Base-by-base conservation (phyloP, 2,113 vertebrate species). In the Lagenorhynchus albirostris region DNA sequence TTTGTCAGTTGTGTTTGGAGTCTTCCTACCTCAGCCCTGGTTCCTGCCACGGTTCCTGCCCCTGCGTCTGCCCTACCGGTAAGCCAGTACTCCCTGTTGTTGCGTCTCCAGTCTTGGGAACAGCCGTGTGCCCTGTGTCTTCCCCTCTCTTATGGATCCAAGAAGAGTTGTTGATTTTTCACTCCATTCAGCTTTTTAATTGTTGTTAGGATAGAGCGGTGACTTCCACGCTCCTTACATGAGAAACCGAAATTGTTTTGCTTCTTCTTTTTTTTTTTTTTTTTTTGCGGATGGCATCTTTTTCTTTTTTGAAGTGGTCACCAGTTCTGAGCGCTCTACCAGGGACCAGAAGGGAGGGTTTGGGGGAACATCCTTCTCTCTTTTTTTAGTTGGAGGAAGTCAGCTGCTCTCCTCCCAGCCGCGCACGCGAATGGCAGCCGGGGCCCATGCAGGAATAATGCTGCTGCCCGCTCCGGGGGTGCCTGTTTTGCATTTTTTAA, bases 401-500 rank as follows among this genome's bases (percentile, higher is more conserved):
- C 15, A 53, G 47, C 29, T 50, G 11, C 74, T 10, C 10, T 47
- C 47, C 74, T 33, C 31, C 74, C 9, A 53, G 47, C 47, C 31
- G 44, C 0, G 4, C 26, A 11, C 0, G 17, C 50, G 10, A 53
- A 77, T 20, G 31, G 47, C 60, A 62, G 60, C 21, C 9, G 9
- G 29, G 29, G 18, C 29, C 26, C 73, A 18, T 8, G 18, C 17
- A 50, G 74, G 74, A 77, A 53, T 33, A 33, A 33, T 17, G 15
- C 74, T 77, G 23, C 74, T 77, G 74, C 47, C 44, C 53, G 44
- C 18, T n/a, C 74, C 31, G 26, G 33, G 74, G 29, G 10, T n/a
- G 18, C 10, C 74, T 58, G 53, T 26, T 23, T 73, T 73, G 23
- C 18, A 55, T 36, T 80, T 58, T 55, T 80, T 3, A 71, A 71